Percentiles rank a stretch among this genome's conserved stretches.
Conservation (phyloP, 2,797 vertebrate species). For the Acomys russatus region DNA sequence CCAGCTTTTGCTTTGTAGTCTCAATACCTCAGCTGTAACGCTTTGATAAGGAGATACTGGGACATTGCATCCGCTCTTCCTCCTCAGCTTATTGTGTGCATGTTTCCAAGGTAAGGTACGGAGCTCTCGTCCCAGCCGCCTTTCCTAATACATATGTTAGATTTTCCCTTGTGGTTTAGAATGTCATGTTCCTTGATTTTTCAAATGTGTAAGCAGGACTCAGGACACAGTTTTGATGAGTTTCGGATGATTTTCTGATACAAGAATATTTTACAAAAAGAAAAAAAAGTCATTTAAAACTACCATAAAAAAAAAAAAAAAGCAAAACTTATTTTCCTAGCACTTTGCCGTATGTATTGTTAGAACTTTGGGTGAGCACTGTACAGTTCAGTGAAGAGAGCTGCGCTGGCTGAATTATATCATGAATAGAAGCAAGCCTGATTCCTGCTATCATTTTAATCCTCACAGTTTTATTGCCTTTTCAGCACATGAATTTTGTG, state of each 20-base stretch:
- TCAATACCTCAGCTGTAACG: not conserved
- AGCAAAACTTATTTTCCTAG: not conserved
- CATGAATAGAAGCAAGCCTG: not conserved
- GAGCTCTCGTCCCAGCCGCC: not conserved
- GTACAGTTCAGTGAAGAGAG: not conserved
- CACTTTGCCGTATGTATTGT: constrained; percentile 5
- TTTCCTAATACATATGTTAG: not conserved
- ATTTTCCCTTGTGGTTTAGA: not conserved
- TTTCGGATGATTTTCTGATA: not conserved
- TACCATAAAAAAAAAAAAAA: not conserved
- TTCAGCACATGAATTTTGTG: not conserved
- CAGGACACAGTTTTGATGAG: not conserved
- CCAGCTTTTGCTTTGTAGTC: constrained; percentile 4
- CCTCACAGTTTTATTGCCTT: not conserved
- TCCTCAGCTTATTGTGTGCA: not conserved
- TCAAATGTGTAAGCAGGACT: not conserved
- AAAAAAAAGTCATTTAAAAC: not conserved
- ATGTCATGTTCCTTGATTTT: not conserved
- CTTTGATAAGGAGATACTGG: constrained; percentile 28
- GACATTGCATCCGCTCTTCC: not conserved
- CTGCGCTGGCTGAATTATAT: not conserved
- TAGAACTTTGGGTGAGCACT: not conserved
- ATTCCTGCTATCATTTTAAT: not conserved
- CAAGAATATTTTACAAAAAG: constrained; percentile 42
- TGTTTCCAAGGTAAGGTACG: not conserved